Conservation (phyloP, 2,797 vertebrate species). For the Tamandua tetradactyla region DNA sequence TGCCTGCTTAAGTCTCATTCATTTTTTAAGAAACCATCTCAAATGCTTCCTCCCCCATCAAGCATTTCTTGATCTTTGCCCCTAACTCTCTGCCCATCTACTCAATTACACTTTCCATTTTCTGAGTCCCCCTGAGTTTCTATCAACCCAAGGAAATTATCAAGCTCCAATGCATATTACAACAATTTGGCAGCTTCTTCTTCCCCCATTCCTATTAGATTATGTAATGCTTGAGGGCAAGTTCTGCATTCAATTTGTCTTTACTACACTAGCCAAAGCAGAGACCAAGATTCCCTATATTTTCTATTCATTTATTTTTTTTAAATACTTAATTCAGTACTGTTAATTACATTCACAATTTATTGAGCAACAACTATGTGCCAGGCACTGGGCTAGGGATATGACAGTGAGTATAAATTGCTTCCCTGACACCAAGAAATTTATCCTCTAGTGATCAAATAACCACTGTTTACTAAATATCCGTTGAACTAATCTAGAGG, state of each 20-base stretch:
- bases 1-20: not conserved
- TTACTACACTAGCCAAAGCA: not conserved
- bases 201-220: not conserved
- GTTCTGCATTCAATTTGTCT: constrained; percentile 17
- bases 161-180: not conserved
- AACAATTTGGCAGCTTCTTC: not conserved
- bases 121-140: not conserved
- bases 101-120: not conserved
- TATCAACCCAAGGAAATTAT: not conserved
- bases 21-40: not conserved
- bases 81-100: not conserved
- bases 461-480: not conserved
- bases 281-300: not conserved
- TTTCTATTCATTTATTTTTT: constrained; percentile 1
- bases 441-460: not conserved
- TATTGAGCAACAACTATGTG: not conserved
- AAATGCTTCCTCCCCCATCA: not conserved
- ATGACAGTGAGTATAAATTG: not conserved
- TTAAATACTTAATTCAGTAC: not conserved
- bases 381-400: not conserved
- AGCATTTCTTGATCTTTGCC: not conserved
- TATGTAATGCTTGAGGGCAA: constrained; percentile 22
- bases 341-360: not conserved
- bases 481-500: not conserved
- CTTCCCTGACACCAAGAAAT: not conserved